Evolutionary conservation across 2,797 vertebrate species (phyloP), one percentile per base, ranked within the genome.

Genomic region (Alfaro cultratus): DNA sequence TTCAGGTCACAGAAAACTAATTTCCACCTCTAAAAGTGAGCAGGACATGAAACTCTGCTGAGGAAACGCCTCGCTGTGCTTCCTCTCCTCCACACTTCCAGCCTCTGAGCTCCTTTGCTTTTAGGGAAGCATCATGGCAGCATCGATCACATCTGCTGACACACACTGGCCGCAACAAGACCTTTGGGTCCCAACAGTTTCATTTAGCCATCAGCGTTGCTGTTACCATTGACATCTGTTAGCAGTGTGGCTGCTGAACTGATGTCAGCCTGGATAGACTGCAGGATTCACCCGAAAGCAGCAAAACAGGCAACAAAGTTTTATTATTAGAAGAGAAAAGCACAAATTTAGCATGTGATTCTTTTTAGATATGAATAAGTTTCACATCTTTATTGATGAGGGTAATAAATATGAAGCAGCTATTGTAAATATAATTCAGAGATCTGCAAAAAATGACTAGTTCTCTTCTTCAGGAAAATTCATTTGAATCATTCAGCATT

Each of bases 261-360:
- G 78, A 91, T 88, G 87, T 76, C 84, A 84, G 64, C 70, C 45
- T 26, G 73, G 34, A 76, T n/a, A 60, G 26, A 57, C 49, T 43
- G 49, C 18, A 31, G 55, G 39, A 74, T 57, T 47, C n/a, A 49
- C 72, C 75, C 57, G 43, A 70, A 31, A 64, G 41, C 72, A 11
- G 79, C 0, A 57, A 29, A 36, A 64, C 71, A 36, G 51, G 45
- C 75, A 72, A 73, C 49, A 41, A 46, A 16, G 67, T 82, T 76
- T 55, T 5, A 39, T 64, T 73, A 83, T 18, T 46, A 13, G 31
- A 64, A 6, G 29, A 83, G 75, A 88, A 88, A 91, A 93, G 91
- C 92, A 94, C 91, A 94, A 91, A 67, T 57, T 53, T 15, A 67
- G 75, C 73, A 53, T 21, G 34, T 73, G 55, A 78, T 16, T 39